Percentiles rank a stretch among this genome's conserved stretches.
Conservation (phyloP, 92 coral and sea anemone genomes). For the Actinostola sp. region DNA sequence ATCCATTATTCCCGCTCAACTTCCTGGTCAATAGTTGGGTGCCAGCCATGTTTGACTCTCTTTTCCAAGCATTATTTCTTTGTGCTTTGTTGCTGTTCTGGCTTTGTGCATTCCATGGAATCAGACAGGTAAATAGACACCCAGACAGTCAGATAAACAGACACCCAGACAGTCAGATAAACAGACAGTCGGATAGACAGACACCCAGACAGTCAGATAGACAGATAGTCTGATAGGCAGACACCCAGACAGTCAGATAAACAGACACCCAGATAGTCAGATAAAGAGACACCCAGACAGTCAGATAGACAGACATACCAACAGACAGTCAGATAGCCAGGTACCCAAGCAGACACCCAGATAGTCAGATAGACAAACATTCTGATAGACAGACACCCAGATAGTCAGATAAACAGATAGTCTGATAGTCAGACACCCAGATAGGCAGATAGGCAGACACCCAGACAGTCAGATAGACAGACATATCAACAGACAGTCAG, state of each 20-base stretch:
- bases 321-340: slow-evolving; percentile 88
- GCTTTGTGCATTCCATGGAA: slow-evolving; percentile 99
- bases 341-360: too few species aligned
- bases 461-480: neutral
- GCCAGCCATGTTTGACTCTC: slow-evolving; percentile 96
- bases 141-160: neutral
- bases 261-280: neutral
- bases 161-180: neutral
- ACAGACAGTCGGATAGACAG: too few species aligned
- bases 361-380: neutral
- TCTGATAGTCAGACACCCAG: too few species aligned
- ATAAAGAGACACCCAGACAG: too few species aligned
- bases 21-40: slow-evolving; percentile 97
- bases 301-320: too few species aligned
- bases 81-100: slow-evolving; percentile 89
- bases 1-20: slow-evolving; percentile 93
- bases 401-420: too few species aligned
- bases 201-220: too few species aligned
- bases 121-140: slow-evolving; percentile 71
- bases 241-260: neutral
- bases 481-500: neutral
- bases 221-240: slow-evolving; percentile 75
- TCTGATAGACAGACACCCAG: neutral
- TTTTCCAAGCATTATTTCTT: slow-evolving; percentile 94
- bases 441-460: slow-evolving; percentile 2